Percentiles rank a stretch among this genome's conserved stretches.
These are phyloP conservation scores for Gymnogyps californianus DNA, from an alignment of 2,113 vertebrate genomes.

Conservation along the genomic window DNA sequence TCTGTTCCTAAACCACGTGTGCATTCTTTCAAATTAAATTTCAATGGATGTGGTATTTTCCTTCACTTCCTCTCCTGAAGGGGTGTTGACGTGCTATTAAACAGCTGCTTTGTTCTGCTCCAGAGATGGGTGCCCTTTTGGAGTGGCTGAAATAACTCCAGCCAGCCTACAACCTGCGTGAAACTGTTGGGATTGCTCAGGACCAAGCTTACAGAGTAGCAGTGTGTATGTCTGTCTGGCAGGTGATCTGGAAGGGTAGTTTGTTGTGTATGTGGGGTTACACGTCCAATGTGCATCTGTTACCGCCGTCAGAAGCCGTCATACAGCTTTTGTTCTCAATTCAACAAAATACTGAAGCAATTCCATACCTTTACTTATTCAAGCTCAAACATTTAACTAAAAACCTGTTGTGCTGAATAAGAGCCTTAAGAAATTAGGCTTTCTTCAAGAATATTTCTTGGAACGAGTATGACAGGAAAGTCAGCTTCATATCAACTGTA, in stretches of 20 bases:
- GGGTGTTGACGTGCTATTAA: background rate
- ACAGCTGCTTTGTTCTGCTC: background rate
- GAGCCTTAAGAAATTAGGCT: background rate
- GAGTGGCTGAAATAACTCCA: background rate
- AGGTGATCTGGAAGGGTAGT: background rate
- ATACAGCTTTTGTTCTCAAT: background rate
- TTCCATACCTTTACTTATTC: background rate
- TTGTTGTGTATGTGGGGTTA: background rate
- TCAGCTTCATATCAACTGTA: background rate
- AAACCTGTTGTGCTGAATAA: background rate
- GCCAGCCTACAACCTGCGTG: background rate
- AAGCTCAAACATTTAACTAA: background rate
- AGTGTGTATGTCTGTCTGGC: background rate
- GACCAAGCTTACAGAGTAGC: background rate
- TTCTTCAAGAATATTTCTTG: background rate
- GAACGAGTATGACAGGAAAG: background rate
- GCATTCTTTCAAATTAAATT: background rate
- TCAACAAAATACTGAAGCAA: background rate
- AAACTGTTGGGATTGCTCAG: background rate
- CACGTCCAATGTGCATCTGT: fast-evolving
- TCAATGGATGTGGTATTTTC: background rate
- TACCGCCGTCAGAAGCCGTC: fast-evolving
- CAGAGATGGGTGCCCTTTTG: background rate
- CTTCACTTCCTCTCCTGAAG: background rate
- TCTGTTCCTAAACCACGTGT: background rate